A percentile compares a stretch with the other conserved stretches of the same genome.
These are phyloP conservation scores for Suncus etruscus DNA, from an alignment of 2,113 vertebrate species.

Conservation along the genomic window DNA sequence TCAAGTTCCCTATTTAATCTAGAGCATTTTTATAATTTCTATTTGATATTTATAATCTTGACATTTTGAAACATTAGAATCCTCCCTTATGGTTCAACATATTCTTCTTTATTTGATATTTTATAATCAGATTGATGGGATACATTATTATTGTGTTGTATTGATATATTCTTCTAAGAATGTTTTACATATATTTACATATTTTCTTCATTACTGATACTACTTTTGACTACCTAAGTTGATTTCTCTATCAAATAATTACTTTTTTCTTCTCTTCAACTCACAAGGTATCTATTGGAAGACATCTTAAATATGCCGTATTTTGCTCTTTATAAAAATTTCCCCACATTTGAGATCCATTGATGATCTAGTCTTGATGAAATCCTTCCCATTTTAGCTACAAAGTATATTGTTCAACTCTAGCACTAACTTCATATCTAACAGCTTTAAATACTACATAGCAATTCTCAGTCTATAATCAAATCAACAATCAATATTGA, in stretches of 20 bases:
- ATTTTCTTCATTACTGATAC: background rate
- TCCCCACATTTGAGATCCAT: background rate
- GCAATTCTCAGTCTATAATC: background rate
- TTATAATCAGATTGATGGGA: background rate
- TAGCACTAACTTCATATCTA: background rate
- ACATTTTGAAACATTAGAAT: background rate
- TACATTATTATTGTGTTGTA: no score
- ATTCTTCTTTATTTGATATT: background rate
- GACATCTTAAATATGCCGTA: background rate
- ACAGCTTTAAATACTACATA: background rate
- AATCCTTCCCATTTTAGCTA: background rate
- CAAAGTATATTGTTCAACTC: conserved; percentile 16
- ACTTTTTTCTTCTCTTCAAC: background rate
- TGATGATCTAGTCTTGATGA: background rate
- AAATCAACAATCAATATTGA: background rate
- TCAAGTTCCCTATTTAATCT: background rate
- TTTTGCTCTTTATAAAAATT: background rate
- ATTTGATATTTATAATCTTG: conserved; percentile 2
- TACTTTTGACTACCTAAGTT: background rate
- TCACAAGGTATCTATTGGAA: background rate
- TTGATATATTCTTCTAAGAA: no score
- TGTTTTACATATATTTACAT: background rate
- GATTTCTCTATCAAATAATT: background rate
- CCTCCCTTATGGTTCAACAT: background rate
- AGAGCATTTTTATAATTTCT: background rate